phyloP scores from a whole-genome alignment of 2,797 vertebrate species.

The Paramormyrops hopkinsi region DNA sequence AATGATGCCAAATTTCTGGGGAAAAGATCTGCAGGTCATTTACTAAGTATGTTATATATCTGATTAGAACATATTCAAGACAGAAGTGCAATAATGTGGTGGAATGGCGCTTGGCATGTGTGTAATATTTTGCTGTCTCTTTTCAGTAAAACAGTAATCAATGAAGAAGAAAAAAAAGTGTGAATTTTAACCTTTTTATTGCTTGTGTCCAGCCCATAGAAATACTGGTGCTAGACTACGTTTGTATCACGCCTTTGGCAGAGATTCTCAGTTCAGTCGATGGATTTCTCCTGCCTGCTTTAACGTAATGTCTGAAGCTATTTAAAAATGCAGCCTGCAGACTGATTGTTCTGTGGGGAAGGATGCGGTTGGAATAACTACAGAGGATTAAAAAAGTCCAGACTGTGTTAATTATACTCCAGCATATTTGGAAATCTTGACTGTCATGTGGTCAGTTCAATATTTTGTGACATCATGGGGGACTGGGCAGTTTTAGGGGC shows the following conservation, averaged over 20 bases:
- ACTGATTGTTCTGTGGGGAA: not conserved
- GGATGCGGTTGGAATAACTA: not conserved
- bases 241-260: not conserved
- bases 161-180: conserved; percentile 19
- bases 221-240: not conserved
- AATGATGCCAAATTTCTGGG: not conserved
- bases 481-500: not conserved
- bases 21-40: conserved; percentile 28
- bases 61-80: conserved; percentile 44
- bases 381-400: not conserved
- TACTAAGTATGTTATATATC: conserved; percentile 20
- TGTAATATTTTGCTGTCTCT: conserved; percentile 43
- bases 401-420: not conserved
- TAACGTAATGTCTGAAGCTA: not conserved
- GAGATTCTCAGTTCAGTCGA: not conserved
- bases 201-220: not conserved
- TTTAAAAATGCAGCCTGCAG: not conserved
- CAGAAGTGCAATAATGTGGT: conserved; percentile 48
- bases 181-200: conserved; percentile 32
- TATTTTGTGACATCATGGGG: not conserved
- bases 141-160: conserved; percentile 32
- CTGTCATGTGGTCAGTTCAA: not conserved
- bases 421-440: not conserved
- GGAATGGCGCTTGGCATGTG: not conserved
- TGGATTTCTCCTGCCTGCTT: not conserved